Percentiles rank a stretch among this genome's conserved stretches.
phyloP scores from a whole-genome alignment of 2,113 vertebrate genomes.

The Coturnix japonica region DNA sequence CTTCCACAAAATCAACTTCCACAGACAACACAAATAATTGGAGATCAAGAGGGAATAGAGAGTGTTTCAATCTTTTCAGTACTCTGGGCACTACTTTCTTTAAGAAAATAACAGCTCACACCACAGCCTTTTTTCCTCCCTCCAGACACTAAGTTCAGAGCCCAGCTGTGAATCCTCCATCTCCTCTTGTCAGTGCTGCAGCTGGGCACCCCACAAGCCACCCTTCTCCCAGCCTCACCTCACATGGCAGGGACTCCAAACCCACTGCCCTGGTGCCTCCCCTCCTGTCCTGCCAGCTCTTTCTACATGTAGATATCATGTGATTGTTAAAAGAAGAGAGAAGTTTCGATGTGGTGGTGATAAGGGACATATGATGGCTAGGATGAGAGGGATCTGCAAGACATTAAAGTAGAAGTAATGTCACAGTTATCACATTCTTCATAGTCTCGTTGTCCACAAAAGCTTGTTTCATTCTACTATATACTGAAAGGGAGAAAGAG shows the following conservation, averaged over 20 bases:
- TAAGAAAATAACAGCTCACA: neutral
- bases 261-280: accelerated
- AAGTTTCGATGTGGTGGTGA: neutral
- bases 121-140: accelerated
- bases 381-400: neutral
- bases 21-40: neutral
- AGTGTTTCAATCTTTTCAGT: neutral
- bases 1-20: neutral
- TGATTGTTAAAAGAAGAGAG: neutral
- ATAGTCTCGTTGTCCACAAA: neutral
- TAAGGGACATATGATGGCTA: neutral
- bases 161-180: accelerated
- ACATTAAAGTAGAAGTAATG: neutral
- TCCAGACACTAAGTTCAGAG: accelerated
- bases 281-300: neutral
- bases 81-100: neutral
- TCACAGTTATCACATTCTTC: neutral
- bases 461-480: neutral
- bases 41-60: neutral
- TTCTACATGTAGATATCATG: neutral
- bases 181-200: accelerated
- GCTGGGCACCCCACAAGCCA: accelerated
- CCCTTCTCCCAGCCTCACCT: neutral
- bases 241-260: neutral
- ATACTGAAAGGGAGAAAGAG: neutral